Evolutionary conservation across 2,113 vertebrate species (phyloP), one percentile per base, ranked within the genome.

Genomic region (Hydropotes inermis): DNA sequence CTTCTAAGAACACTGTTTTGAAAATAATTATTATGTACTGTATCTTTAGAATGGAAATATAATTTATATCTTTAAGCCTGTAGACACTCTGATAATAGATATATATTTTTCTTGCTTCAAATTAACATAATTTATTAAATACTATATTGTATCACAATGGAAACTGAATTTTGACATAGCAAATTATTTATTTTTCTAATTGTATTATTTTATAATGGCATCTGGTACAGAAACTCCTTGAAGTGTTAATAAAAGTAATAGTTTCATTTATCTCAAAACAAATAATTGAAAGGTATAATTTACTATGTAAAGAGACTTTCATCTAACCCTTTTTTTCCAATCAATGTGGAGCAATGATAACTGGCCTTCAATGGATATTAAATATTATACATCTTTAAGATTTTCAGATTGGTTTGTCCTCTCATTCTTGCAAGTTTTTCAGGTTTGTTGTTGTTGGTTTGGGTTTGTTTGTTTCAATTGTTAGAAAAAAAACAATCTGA

Each of bases 211-310:
- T 89, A 89, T 96, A 96, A 96, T 81, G 55, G 13, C n/a, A 89
- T 96, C 83, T 93, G 28, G 55, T 60, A 79, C 52, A 89, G 60
- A 95, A 93, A 97, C 36, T 78, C 61, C 85, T 70, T 39, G 36
- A 95, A 96, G 36, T 97, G 78, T 97, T 97, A 93, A 91, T 95
- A 95, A 97, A 98, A 95, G 70, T 93, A 96, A 88, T 85, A 96
- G 89, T 84, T 86, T 96, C 87, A 95, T 97, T 52, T 79, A 93
- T 90, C 61, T 98, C 67, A 87, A 92, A 97, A 96, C 2, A 36
- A 94, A 47, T 47, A n/a, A 91, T 21, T 88, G 87, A 91, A 89
- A 87, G 27, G 21, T 61, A 82, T 89, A 92, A 82, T 61, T 82
- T 93, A 54, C 50, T 36, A 92, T 92, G 39, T 79, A 87, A 89